These are phyloP conservation scores for Sylvietta virens DNA, from an alignment of 2,113 vertebrate genomes.

Conservation along the genomic window DNA sequence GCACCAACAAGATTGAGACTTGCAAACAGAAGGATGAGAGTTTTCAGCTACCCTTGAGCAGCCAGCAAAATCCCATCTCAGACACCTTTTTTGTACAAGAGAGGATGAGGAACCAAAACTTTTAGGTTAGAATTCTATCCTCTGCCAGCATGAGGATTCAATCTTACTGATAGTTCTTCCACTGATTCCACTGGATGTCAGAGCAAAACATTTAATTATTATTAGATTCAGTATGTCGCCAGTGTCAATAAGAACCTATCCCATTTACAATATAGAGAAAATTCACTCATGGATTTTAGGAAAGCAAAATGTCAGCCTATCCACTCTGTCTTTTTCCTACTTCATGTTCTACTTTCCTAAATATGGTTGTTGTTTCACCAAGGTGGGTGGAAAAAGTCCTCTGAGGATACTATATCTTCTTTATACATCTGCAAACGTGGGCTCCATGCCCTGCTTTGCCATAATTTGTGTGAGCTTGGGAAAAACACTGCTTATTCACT, in stretches of 20 bases:
- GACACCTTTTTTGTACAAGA: neutral
- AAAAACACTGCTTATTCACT: neutral
- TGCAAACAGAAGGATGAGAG: neutral
- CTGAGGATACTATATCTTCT: neutral
- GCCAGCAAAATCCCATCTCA: neutral
- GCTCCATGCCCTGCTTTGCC: neutral
- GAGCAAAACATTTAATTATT: neutral
- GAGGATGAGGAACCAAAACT: neutral
- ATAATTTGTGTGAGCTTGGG: neutral
- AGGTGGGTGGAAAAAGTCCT: neutral
- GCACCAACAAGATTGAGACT: neutral
- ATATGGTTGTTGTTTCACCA: neutral
- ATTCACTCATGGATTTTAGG: neutral
- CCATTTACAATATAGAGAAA: neutral
- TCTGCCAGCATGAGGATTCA: neutral
- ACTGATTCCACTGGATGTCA: neutral
- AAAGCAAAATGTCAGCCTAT: neutral
- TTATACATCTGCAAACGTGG: neutral
- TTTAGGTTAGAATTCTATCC: neutral
- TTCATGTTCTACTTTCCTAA: neutral
- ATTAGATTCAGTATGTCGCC: neutral
- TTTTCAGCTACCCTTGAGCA: neutral
- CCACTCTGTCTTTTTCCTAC: neutral
- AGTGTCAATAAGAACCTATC: neutral
- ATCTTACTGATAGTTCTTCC: neutral